Base-by-base conservation (phyloP, 2,113 vertebrate genomes). In the Ameiurus melas region DNA sequence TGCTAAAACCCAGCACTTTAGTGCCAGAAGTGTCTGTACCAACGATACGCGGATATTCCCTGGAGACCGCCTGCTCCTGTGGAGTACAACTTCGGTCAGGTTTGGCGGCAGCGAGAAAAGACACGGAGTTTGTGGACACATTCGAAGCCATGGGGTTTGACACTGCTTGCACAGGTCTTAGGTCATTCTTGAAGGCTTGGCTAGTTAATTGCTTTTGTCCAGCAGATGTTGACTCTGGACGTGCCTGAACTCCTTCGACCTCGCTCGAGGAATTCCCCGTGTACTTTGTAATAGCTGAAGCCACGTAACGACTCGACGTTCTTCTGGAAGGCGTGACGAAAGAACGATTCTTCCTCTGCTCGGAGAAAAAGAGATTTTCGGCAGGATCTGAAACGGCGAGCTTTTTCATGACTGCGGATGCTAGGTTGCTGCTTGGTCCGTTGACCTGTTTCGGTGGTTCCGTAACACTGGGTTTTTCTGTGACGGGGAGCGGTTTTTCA, bases 251-350 rank as follows among this genome's bases (percentile, higher is more conserved):
- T 47, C 1, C 85, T 77, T 39, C 89, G 33, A 89, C 90, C 90
- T 92, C 92, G 71, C 57, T 85, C 14, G 89, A 71, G 19, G 91
- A 81, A 82, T 85, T 92, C 39, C 90, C 84, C 93, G 91, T 93
- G 36, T 96, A 94, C 93, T 94, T 97, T 89, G 94, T 92, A 90
- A 99, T 97, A 58, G 97, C 97, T 85, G 97, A 98, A 2, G 97
- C 97, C 90, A 99, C 95, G 1, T 99, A 98, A 83, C 98, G 97
- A 92, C 97, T 99, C 71, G 97, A 99, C 0, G 97, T 99, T 93
- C 97, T 96, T 83, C 96, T 96, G 2, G 96, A 94, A 5, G 97
- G 96, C 93, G 95, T 97, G 8, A 97, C 91, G 87, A 99, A 97
- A 0, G 92, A 94, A 70, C 96, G 89, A 55, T 96, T 95, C 83